Percentiles rank a stretch among this genome's conserved stretches.
phyloP scores from a whole-genome alignment of 37 sponge, comb jelly and placozoan species.

The Haliclona indistincta region DNA sequence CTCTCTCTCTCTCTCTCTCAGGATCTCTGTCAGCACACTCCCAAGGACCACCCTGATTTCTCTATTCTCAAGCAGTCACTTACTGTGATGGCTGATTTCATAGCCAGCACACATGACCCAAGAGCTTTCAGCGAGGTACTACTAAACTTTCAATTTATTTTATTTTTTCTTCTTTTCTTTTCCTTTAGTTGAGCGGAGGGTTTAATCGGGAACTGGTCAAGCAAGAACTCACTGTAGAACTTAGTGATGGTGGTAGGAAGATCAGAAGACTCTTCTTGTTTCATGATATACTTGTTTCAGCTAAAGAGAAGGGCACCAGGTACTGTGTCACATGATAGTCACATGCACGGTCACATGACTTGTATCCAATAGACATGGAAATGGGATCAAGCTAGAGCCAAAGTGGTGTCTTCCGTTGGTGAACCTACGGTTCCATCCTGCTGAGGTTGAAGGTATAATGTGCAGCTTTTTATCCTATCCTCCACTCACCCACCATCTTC shows the following conservation, averaged over 20 bases:
- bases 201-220: slow-evolving; percentile 80
- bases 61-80: slow-evolving; percentile 65
- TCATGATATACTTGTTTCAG: slow-evolving; percentile 79
- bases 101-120: slow-evolving; percentile 85
- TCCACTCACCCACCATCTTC: not conserved
- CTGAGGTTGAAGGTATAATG: slow-evolving; percentile 35
- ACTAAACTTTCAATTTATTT: not conserved
- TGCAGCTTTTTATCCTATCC: not conserved
- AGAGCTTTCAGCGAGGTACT: slow-evolving; percentile 64
- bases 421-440: slow-evolving; percentile 62
- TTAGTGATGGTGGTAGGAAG: slow-evolving; percentile 71
- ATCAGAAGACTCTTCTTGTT: slow-evolving; percentile 75
- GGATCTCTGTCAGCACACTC: slow-evolving; percentile 87
- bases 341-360: not conserved
- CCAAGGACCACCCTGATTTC: slow-evolving; percentile 66
- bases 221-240: slow-evolving; percentile 74
- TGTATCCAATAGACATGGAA: not conserved
- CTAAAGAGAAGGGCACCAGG: slow-evolving; percentile 78
- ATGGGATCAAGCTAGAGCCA: slow-evolving; percentile 69
- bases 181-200: slow-evolving; percentile 65
- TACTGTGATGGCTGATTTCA: slow-evolving; percentile 81
- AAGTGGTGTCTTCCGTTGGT: slow-evolving; percentile 84
- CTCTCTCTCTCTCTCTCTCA: slow-evolving; percentile 6
- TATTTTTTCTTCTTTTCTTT: not conserved
- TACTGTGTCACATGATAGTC: slow-evolving; percentile 2